Base-by-base conservation (phyloP, 1,140 invertebrate species). In the Aphelinus atriplicis region DNA sequence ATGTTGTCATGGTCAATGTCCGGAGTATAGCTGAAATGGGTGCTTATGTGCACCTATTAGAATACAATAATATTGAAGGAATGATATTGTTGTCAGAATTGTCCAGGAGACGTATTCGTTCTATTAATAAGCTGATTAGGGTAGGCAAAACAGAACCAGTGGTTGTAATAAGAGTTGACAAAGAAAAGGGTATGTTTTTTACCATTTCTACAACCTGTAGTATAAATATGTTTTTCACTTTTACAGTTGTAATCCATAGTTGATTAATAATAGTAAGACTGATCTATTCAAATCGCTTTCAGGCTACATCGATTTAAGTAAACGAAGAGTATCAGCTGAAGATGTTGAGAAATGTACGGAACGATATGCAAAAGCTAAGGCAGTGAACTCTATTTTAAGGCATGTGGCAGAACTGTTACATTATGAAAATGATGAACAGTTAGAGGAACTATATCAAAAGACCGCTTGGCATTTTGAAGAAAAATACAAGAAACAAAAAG, bases 1-100 rank as follows among this genome's bases (percentile, higher is more conserved):
- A 99, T 93, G 97, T 99, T 50, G 98, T 99, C 7, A 98, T 99
- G 97, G 98, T 99, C 3, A 99, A 98, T 86, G 98, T 99, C 1
- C 91, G 96, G 10, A 96, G 96, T 78, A 99, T 99, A 81, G 98
- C 97, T 53, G 98, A 99, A 89, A 99, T 99, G 98, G 98, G 98
- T 75, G 98, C 98, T 3, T 99, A 99, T 87, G 98, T 99, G 3
- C 95, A 98, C 86, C 89, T 99, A 64, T 88, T 99, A 67, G 98
- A 99, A 89, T 99, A 99, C 84, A 99, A 99, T 86, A 98, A 99
- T 82, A 99, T 98, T 77, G 98, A 99, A 88, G 98, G 98, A 80
- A 97, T 97, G 95, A 97, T 97, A 75, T 88, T 97, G 78, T 88
- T 97, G 0, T 99, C 97, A 43, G 98, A 99, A 89, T 91, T 99